These are phyloP conservation scores for Bugula neritina DNA, from an alignment of 2,888 invertebrate species.

Conservation along the genomic window DNA sequence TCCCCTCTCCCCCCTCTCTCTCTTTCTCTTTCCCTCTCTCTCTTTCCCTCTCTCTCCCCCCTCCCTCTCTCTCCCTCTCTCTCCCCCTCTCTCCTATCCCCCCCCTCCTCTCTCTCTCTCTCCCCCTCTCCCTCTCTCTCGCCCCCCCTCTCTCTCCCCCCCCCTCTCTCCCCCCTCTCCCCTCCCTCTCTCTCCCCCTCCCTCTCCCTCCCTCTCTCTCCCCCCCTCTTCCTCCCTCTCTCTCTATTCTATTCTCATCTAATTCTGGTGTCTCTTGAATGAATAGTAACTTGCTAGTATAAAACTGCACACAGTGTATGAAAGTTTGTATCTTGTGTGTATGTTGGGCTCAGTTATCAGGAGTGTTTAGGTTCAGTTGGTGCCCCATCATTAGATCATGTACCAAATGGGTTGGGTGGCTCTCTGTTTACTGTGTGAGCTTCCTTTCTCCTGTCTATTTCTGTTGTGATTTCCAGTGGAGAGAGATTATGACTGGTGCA, in stretches of 20 bases:
- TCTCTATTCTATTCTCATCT: background rate
- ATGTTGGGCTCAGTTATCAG: too few species aligned
- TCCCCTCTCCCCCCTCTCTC: background rate
- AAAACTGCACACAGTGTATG: too few species aligned
- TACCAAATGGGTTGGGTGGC: too few species aligned
- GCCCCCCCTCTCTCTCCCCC: background rate
- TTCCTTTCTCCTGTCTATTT: too few species aligned
- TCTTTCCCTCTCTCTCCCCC: background rate
- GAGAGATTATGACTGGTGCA: too few species aligned
- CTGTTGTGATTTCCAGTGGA: too few species aligned
- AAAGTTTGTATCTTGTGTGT: too few species aligned
- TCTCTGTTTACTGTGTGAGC: too few species aligned
- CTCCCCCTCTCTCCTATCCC: background rate
- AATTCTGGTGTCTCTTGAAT: background rate
- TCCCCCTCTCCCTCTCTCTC: too few species aligned
- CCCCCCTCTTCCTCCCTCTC: background rate
- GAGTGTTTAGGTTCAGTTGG: too few species aligned
- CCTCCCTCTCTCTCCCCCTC: background rate
- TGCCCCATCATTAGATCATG: too few species aligned
- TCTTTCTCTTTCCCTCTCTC: background rate
- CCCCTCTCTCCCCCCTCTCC: background rate
- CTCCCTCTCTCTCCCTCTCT: background rate
- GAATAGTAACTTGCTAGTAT: too few species aligned
- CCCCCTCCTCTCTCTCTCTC: background rate
- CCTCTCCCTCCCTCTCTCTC: background rate